These are phyloP conservation scores for Tapirus indicus DNA, from an alignment of 2,797 vertebrate species.

Conservation along the genomic window DNA sequence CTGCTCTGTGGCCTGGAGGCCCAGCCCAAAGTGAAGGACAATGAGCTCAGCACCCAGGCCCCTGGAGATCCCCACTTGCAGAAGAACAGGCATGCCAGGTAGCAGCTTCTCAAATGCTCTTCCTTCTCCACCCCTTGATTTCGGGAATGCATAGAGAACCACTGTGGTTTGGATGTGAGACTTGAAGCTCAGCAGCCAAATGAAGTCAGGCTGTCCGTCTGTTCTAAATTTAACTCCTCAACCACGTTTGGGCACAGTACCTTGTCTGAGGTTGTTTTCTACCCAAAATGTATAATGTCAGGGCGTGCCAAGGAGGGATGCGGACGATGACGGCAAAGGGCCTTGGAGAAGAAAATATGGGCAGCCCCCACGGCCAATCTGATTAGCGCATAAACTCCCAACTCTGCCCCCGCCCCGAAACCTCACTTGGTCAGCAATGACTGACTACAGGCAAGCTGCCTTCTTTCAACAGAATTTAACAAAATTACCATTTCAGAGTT, in stretches of 20 bases:
- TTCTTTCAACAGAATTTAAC: conserved; percentile 51
- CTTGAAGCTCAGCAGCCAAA: conserved; percentile 70
- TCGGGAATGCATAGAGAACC: conserved; percentile 79
- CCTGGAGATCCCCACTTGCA: not conserved
- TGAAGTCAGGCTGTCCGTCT: conserved; percentile 83
- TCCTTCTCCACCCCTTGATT: conserved; percentile 67
- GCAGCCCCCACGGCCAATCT: conserved; percentile 11
- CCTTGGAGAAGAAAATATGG: not conserved
- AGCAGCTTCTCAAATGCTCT: conserved; percentile 60
- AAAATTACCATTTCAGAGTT: not conserved
- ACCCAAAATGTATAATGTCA: conserved; percentile 79
- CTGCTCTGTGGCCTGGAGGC: not conserved
- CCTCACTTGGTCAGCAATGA: conserved; percentile 43
- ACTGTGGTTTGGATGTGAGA: conserved; percentile 82
- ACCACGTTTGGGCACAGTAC: conserved; percentile 80
- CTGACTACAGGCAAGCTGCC: not conserved
- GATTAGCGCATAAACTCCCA: conserved; percentile 30
- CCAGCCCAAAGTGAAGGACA: not conserved
- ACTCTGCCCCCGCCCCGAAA: not conserved
- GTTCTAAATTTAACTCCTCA: conserved; percentile 83
- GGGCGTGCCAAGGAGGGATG: conserved; percentile 69
- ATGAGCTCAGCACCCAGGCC: not conserved
- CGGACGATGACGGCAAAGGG: conserved; percentile 52
- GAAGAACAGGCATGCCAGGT: conserved; percentile 63
- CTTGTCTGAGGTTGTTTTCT: conserved; percentile 83